phyloP scores from a whole-genome alignment of 2,888 invertebrate genomes.

The Gisinianus flammeolus region DNA sequence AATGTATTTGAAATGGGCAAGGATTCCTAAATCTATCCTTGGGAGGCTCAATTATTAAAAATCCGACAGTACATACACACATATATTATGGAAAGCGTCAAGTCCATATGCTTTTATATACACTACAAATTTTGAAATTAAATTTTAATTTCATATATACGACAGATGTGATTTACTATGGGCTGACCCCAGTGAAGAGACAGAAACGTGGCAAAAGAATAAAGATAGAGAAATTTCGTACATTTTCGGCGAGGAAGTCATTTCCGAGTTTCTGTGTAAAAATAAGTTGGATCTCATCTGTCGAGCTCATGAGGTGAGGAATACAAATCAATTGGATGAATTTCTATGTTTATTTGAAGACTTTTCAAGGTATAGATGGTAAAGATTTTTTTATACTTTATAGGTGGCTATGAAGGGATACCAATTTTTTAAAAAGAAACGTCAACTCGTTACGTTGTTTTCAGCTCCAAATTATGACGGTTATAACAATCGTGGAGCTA shows the following conservation, averaged over 20 bases:
- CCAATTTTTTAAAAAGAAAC: conserved; percentile 30
- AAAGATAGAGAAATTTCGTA: conserved; percentile 22
- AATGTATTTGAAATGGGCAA: too few relatives aligned
- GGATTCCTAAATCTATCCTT: too few relatives aligned
- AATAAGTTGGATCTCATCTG: conserved; percentile 36
- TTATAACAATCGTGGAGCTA: conserved; percentile 31
- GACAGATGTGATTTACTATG: conserved; percentile 29
- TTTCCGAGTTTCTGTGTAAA: conserved; percentile 19
- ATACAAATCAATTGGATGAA: not conserved
- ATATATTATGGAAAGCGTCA: too few relatives aligned
- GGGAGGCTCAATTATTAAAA: too few relatives aligned
- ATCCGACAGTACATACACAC: too few relatives aligned
- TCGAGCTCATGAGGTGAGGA: conserved; percentile 30
- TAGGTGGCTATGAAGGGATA: conserved; percentile 35
- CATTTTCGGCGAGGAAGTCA: conserved; percentile 30
- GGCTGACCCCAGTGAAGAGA: conserved; percentile 30
- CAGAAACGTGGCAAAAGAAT: conserved; percentile 18
- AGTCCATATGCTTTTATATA: not conserved
- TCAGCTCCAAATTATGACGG: conserved; percentile 38
- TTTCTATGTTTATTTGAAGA: not conserved
- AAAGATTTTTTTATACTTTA: not conserved
- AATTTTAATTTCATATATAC: not conserved
- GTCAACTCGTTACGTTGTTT: conserved; percentile 33
- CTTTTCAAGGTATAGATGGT: not conserved
- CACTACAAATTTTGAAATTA: conserved; percentile 1